phyloP scores from a whole-genome alignment of 2,797 vertebrate species.

The Yasuhikotakia modesta region DNA sequence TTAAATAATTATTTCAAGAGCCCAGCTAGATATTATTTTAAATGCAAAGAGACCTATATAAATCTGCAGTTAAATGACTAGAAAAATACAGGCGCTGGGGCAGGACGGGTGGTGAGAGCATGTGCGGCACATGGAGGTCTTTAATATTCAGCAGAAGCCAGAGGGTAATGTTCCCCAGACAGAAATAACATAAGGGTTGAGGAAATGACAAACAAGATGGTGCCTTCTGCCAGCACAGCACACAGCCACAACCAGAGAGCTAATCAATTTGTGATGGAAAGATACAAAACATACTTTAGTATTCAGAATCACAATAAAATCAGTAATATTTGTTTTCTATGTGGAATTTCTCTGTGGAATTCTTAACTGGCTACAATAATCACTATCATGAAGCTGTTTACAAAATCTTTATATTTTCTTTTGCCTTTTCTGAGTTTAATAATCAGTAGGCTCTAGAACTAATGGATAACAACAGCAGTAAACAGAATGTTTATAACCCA shows the following conservation, averaged over 20 bases:
- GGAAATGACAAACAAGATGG: conserved; percentile 34
- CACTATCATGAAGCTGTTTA: not conserved
- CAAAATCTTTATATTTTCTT: not conserved
- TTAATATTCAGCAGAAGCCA: conserved; percentile 42
- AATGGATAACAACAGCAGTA: no score
- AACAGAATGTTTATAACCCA: no score
- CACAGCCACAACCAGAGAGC: not conserved
- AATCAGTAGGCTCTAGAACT: not conserved
- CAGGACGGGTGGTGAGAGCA: not conserved
- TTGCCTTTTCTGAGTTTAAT: not conserved
- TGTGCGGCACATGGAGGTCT: conserved; percentile 19
- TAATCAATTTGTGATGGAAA: not conserved
- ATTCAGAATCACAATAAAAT: not conserved
- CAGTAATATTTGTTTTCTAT: not conserved
- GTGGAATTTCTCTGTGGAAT: not conserved
- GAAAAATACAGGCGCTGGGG: not conserved
- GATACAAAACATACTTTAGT: not conserved
- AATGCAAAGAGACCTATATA: not conserved
- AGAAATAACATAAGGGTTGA: conserved; percentile 26
- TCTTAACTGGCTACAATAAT: not conserved
- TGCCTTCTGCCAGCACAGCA: conserved; percentile 15
- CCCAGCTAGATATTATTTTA: conserved; percentile 1
- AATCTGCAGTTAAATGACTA: not conserved
- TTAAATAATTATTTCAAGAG: not conserved
- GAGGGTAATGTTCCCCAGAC: conserved; percentile 34